Conservation (phyloP, 2,113 vertebrate species). For the Carassius carassius region DNA sequence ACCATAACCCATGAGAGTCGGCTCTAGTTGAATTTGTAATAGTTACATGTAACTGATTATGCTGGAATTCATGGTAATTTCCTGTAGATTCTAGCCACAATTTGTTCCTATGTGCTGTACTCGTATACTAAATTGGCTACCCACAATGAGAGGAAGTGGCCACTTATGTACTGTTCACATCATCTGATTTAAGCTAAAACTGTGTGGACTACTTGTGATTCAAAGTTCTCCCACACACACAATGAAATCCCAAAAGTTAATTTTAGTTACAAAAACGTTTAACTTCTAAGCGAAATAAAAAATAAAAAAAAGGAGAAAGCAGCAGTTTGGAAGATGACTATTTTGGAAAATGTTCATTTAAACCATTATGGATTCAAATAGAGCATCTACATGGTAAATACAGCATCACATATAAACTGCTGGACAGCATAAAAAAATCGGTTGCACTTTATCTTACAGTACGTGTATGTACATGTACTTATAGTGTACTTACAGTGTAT, state of each 20-base stretch:
- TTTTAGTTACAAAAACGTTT: neutral
- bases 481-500: no score
- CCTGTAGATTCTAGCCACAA: neutral
- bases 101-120: no score
- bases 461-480: no score
- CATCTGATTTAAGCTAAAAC: neutral
- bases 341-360: neutral
- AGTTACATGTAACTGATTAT: neutral
- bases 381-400: neutral
- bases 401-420: neutral
- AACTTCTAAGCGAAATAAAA: neutral
- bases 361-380: neutral
- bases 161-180: neutral
- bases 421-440: neutral
- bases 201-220: neutral
- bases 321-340: neutral
- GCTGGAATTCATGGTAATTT: neutral
- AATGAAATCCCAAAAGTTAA: neutral
- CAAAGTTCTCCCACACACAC: neutral
- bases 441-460: no score
- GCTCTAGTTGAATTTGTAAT: neutral
- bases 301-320: no score
- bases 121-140: neutral
- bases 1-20: neutral
- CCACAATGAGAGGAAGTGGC: conserved; percentile 7